Evolutionary conservation across 2,797 vertebrate species (phyloP), one percentile per base, ranked within the genome.

Genomic region (Acanthiza pusilla): DNA sequence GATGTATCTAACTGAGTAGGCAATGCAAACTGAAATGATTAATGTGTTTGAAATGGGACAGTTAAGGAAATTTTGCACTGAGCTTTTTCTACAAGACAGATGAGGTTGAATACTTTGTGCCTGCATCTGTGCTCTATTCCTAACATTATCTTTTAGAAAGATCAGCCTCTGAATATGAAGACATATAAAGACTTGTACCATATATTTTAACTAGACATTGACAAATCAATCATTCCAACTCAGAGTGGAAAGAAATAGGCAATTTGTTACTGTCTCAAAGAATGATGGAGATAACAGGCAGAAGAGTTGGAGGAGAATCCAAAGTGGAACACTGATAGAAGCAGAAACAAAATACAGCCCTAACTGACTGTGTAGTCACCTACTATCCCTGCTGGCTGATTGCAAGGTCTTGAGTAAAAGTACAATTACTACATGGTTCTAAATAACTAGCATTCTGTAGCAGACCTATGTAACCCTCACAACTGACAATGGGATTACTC

Each of bases 261-360:
- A 71, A 93, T 93, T 94, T 92, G 78, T 94, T 92, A 89, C 87
- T 95, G 91, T 94, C 91, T 91, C 21, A 18, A 83, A 58, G 57
- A 94, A 76, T 83, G 86, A 91, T 94, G 65, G 72, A 79, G 60
- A 42, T 85, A 94, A 55, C 47, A 82, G 58, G 40, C 45, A 40
- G 50, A 67, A 81, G 50, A 51, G 18, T 8, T 92, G 54, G 71
- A 89, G 60, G 32, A 73, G 38, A 51, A 67, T 88, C 61, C 50
- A 38, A 74, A 91, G 47, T 30, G 20, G 30, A 79, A 43, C 13
- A 30, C 0, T 60, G 53, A 73, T 48, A 74, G 78, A 87, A 54
- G 30, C 26, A 61, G n/a, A 77, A 92, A 67, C 10, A 74, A 85
- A 96, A 65, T 80, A 25, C 27, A 63, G 40, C 19, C 68, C 27